Conservation (phyloP, 2,888 invertebrate genomes). For the Drosophila mulleri region DNA sequence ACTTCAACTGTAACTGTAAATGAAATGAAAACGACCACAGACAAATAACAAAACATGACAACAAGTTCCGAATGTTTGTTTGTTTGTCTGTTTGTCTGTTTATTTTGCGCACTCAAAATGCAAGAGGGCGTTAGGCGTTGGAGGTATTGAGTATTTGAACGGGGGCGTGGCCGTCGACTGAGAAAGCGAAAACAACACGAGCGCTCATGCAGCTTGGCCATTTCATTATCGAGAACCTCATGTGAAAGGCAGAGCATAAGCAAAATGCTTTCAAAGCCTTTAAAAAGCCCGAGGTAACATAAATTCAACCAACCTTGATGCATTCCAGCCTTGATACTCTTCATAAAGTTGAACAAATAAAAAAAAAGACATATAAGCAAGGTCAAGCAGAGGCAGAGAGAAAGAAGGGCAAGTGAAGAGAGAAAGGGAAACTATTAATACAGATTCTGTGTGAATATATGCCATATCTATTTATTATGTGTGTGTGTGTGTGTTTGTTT, state of each 20-base stretch:
- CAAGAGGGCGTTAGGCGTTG: neutral
- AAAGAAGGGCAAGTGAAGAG: too few relatives aligned
- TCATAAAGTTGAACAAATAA: neutral
- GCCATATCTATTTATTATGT: too few relatives aligned
- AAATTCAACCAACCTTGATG: slow-evolving; percentile 2
- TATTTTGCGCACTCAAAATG: slow-evolving; percentile 2
- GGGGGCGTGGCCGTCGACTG: neutral
- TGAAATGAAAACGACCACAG: slow-evolving; percentile 77
- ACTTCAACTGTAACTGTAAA: slow-evolving; percentile 66
- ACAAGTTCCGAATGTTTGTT: slow-evolving; percentile 40
- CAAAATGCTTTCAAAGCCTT: slow-evolving; percentile 14
- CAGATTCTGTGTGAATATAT: too few relatives aligned
- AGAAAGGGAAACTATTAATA: too few relatives aligned
- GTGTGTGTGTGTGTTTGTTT: too few relatives aligned
- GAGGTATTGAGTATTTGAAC: neutral
- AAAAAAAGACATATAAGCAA: too few relatives aligned
- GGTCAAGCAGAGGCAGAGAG: too few relatives aligned
- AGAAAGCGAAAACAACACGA: slow-evolving; percentile 35
- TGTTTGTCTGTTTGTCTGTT: neutral
- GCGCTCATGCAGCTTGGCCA: slow-evolving; percentile 16
- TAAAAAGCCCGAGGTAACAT: slow-evolving; percentile 1
- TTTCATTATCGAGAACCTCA: slow-evolving; percentile 39
- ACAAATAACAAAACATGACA: slow-evolving; percentile 65
- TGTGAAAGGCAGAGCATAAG: neutral
- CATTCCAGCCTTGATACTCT: neutral